These are phyloP conservation scores for Esperia sulphurella DNA, from an alignment of 2,888 invertebrate genomes.

Conservation along the genomic window DNA sequence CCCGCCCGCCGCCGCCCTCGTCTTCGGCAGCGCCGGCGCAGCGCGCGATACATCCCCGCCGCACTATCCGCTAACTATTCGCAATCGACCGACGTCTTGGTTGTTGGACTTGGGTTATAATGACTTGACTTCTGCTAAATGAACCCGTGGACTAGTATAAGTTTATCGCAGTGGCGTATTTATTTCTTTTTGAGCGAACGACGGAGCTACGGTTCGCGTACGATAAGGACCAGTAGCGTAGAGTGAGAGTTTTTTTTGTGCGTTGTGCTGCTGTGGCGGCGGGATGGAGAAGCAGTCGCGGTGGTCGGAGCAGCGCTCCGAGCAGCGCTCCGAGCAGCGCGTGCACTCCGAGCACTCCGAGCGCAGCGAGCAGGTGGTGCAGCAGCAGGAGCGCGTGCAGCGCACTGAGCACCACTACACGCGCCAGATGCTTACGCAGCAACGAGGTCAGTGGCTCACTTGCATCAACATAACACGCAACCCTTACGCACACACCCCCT, in stretches of 20 bases:
- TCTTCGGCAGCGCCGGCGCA: constrained; percentile 42
- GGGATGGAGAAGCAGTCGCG: constrained; percentile 88
- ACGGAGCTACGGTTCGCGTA: constrained; percentile 51
- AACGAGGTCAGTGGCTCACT: constrained; percentile 82
- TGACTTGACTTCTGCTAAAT: constrained; percentile 88
- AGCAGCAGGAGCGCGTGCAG: constrained; percentile 70
- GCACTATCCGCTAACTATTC: constrained; percentile 93
- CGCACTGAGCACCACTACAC: constrained; percentile 88
- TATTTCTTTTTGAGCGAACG: constrained; percentile 56
- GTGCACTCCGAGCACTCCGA: constrained; percentile 63
- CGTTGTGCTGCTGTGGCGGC: constrained; percentile 67
- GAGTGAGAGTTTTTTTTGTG: constrained; percentile 73
- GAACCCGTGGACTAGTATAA: constrained; percentile 77
- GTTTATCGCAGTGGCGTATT: constrained; percentile 73
- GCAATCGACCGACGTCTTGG: constrained; percentile 97
- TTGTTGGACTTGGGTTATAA: constrained; percentile 85
- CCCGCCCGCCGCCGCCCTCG: constrained; percentile 33
- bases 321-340: constrained; percentile 64
- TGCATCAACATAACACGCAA: constrained; percentile 9
- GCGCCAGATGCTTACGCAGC: constrained; percentile 87
- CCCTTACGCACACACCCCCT: constrained; percentile 11
- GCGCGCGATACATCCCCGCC: constrained; percentile 41
- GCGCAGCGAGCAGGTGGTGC: constrained; percentile 66
- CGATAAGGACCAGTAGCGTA: constrained; percentile 64
- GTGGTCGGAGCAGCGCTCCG: constrained; percentile 71